Percentiles rank a stretch among this genome's conserved stretches.
Evolutionary conservation across 2,888 invertebrate genomes (phyloP).

Genomic region (Agrotis puta): DNA sequence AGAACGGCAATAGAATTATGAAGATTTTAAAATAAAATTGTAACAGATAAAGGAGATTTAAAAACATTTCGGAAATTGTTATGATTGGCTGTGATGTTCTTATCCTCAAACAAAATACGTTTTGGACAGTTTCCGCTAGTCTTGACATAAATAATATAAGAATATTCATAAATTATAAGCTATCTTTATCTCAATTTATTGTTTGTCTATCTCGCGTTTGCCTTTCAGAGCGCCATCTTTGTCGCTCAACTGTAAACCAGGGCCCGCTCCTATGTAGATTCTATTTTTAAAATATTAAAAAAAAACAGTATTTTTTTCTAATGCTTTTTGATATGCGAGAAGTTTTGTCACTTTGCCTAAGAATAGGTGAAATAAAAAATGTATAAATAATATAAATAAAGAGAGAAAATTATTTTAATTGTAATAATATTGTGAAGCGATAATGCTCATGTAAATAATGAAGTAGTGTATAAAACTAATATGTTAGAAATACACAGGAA

Average conservation of each 20-base stretch:
- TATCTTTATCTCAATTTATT: slow-evolving; percentile 43
- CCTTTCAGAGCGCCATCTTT: slow-evolving; percentile 57
- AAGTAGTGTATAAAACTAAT: slow-evolving; percentile 89
- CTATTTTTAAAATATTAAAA: slow-evolving; percentile 62
- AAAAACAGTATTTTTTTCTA: slow-evolving; percentile 72
- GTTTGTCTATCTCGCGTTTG: slow-evolving; percentile 44
- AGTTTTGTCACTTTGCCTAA: slow-evolving; percentile 88
- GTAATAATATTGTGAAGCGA: slow-evolving; percentile 89
- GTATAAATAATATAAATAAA: slow-evolving; percentile 88
- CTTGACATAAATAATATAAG: slow-evolving; percentile 37
- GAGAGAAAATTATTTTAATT: slow-evolving; percentile 89
- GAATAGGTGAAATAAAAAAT: slow-evolving; percentile 81
- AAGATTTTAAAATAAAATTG: slow-evolving; percentile 10
- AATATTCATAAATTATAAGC: slow-evolving; percentile 41
- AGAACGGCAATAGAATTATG: slow-evolving; percentile 17
- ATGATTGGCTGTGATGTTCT: slow-evolving; percentile 68
- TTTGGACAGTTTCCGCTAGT: slow-evolving; percentile 54
- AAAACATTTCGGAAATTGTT: slow-evolving; percentile 57
- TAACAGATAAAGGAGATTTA: slow-evolving; percentile 16
- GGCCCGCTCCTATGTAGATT: slow-evolving; percentile 72
- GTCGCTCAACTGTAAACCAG: slow-evolving; percentile 60
- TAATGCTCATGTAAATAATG: slow-evolving; percentile 91
- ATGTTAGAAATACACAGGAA: slow-evolving; percentile 89
- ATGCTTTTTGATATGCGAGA: slow-evolving; percentile 71
- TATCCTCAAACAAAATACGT: slow-evolving; percentile 50